A percentile compares a stretch with the other conserved stretches of the same genome.
Conservation (phyloP, 1,140 invertebrate genomes). For the Hylyphantes graminicola region DNA sequence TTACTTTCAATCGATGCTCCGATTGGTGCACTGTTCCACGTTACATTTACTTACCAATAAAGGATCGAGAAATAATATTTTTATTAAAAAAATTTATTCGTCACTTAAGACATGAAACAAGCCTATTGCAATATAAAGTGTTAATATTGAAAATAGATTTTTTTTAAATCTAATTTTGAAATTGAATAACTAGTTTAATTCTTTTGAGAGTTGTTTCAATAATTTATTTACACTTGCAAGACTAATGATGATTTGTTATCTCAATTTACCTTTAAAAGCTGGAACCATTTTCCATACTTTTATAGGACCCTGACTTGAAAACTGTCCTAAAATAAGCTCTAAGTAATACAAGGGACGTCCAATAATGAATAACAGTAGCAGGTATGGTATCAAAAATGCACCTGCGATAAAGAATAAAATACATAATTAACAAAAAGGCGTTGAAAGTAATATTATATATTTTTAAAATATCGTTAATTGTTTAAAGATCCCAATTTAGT, state of each 20-base stretch:
- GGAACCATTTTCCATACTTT: conserved; percentile 64
- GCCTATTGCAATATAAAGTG: no score
- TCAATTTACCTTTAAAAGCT: conserved; percentile 62
- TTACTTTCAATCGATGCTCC: no score
- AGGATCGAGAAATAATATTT: no score
- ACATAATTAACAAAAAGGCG: background rate
- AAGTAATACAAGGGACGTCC: conserved; percentile 72
- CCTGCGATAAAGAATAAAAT: conserved; percentile 65
- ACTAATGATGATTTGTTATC: background rate
- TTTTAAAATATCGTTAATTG: background rate
- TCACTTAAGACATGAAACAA: no score
- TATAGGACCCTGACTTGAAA: conserved; percentile 62
- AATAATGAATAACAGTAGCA: conserved; percentile 73
- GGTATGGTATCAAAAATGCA: conserved; percentile 73
- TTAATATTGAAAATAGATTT: no score
- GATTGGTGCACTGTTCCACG: no score
- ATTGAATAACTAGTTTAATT: no score
- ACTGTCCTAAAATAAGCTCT: conserved; percentile 70
- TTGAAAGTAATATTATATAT: background rate
- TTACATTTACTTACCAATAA: no score
- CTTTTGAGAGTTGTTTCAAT: no score
- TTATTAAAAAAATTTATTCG: no score
- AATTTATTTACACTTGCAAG: background rate
- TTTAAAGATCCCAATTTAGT: no score
- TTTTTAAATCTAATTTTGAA: no score